Percentiles rank a stretch among this genome's conserved stretches.
Conservation (phyloP, 2,797 vertebrate genomes). For the Erpetoichthys calabaricus region DNA sequence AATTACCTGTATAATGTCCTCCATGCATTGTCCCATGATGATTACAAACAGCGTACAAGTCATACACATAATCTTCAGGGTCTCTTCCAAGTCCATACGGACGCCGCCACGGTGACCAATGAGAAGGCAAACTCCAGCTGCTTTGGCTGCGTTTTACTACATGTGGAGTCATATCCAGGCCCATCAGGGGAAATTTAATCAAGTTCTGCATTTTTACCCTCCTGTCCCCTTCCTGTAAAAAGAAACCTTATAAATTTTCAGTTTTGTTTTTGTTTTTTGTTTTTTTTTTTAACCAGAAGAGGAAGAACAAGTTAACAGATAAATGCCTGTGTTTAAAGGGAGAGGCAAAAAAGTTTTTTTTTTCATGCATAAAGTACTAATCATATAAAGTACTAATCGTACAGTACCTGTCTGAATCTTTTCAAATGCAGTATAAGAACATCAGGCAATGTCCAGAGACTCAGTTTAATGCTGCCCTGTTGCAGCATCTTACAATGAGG, state of each 20-base stretch:
- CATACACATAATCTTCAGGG: conserved; percentile 91
- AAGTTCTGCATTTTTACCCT: conserved; percentile 94
- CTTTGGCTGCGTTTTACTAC: conserved; percentile 96
- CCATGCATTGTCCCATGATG: conserved; percentile 97
- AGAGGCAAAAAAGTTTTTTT: background rate
- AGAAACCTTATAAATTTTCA: conserved; percentile 1
- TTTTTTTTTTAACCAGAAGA: background rate
- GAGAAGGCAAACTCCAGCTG: conserved; percentile 95
- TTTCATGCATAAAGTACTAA: background rate
- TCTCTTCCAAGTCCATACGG: conserved; percentile 87
- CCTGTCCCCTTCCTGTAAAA: conserved; percentile 73
- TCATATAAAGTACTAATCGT: background rate
- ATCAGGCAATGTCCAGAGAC: conserved; percentile 93
- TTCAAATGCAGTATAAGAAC: conserved; percentile 95
- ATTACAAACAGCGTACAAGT: conserved; percentile 95
- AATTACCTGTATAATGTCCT: conserved; percentile 89
- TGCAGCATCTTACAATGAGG: conserved; percentile 97
- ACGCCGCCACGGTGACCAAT: conserved; percentile 95
- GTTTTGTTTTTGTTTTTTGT: background rate
- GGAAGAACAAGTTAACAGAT: background rate
- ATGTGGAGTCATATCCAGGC: conserved; percentile 96
- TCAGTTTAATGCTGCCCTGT: conserved; percentile 95
- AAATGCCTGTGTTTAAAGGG: background rate
- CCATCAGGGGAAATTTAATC: conserved; percentile 79
- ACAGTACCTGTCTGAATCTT: conserved; percentile 82